These are phyloP conservation scores for Temnothorax longispinosus DNA, from an alignment of 1,140 invertebrate species.

Conservation along the genomic window DNA sequence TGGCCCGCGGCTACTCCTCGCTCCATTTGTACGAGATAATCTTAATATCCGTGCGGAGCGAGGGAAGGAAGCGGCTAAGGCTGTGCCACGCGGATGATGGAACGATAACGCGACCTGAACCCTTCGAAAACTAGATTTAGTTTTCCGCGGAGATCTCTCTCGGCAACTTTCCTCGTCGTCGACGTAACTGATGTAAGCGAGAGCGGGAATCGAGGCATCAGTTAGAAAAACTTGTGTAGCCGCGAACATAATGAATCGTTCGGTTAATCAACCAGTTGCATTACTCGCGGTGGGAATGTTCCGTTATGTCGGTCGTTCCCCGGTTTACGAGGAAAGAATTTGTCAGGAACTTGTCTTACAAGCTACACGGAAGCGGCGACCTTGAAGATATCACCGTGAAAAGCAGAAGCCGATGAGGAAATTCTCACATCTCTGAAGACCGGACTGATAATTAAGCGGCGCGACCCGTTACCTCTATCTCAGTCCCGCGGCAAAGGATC, in stretches of 20 bases:
- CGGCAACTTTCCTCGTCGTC: neutral
- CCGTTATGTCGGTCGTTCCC: conserved; percentile 37
- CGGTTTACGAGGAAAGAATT: conserved; percentile 31
- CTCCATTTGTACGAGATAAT: conserved; percentile 52
- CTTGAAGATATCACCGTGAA: conserved; percentile 27
- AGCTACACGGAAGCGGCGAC: conserved; percentile 19
- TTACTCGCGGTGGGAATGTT: neutral
- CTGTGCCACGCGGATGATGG: neutral
- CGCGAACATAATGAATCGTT: conserved; percentile 1
- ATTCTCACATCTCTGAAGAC: conserved; percentile 18
- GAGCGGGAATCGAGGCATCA: neutral
- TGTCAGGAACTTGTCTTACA: conserved; percentile 11
- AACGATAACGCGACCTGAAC: conserved; percentile 33
- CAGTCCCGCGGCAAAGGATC: neutral
- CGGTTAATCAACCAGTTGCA: conserved; percentile 24
- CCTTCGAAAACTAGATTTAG: conserved; percentile 1
- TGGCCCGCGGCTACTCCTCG: conserved; percentile 45
- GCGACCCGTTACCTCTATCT: conserved; percentile 23
- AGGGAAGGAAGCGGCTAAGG: neutral
- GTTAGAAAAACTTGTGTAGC: neutral
- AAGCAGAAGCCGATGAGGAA: conserved; percentile 24
- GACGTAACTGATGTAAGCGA: neutral
- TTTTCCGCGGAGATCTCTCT: neutral
- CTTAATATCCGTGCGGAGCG: conserved; percentile 11
- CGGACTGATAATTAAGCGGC: conserved; percentile 30